A percentile compares a stretch with the other conserved stretches of the same genome.
phyloP scores from a whole-genome alignment of 2,113 vertebrate genomes.

The Reinhardtius hippoglossoides region DNA sequence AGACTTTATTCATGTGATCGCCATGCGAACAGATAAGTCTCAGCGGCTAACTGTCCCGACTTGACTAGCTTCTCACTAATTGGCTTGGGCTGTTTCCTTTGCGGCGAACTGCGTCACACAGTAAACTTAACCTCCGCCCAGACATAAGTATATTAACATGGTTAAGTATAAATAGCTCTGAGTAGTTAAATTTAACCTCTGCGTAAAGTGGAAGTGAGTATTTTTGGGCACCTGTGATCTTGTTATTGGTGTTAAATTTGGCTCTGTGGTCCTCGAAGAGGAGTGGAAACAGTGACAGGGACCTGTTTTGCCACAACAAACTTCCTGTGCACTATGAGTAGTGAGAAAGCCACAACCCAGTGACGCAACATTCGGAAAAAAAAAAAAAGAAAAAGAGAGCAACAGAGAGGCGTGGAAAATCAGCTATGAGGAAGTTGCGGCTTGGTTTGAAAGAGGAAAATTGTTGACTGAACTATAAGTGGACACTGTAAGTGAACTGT shows the following conservation, averaged over 20 bases:
- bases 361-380: slow-evolving; percentile 79
- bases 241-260: slow-evolving; percentile 84
- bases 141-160: slow-evolving; percentile 76
- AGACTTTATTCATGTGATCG: slow-evolving; percentile 31
- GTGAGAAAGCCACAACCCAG: slow-evolving; percentile 81
- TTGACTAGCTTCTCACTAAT: slow-evolving; percentile 52
- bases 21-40: slow-evolving; percentile 7
- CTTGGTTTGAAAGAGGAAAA: slow-evolving; percentile 73
- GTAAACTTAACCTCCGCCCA: slow-evolving; percentile 66
- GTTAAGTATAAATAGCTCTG: slow-evolving; percentile 74
- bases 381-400: slow-evolving; percentile 70
- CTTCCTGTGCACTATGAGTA: slow-evolving; percentile 80
- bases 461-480: slow-evolving; percentile 62
- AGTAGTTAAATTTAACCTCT: slow-evolving; percentile 67
- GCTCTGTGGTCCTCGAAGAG: slow-evolving; percentile 75
- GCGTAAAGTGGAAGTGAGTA: slow-evolving; percentile 78
- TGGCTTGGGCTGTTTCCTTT: slow-evolving; percentile 72
- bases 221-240: slow-evolving; percentile 79
- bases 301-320: slow-evolving; percentile 82
- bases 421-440: slow-evolving; percentile 82
- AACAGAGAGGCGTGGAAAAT: slow-evolving; percentile 81
- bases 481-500: slow-evolving; percentile 70
- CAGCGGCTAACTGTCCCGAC: slow-evolving; percentile 16
- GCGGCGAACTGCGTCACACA: slow-evolving; percentile 67
- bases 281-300: slow-evolving; percentile 86